Percentiles rank a stretch among this genome's conserved stretches.
These are phyloP conservation scores for Crocallis elinguaria DNA, from an alignment of 2,888 invertebrate genomes.

Conservation along the genomic window DNA sequence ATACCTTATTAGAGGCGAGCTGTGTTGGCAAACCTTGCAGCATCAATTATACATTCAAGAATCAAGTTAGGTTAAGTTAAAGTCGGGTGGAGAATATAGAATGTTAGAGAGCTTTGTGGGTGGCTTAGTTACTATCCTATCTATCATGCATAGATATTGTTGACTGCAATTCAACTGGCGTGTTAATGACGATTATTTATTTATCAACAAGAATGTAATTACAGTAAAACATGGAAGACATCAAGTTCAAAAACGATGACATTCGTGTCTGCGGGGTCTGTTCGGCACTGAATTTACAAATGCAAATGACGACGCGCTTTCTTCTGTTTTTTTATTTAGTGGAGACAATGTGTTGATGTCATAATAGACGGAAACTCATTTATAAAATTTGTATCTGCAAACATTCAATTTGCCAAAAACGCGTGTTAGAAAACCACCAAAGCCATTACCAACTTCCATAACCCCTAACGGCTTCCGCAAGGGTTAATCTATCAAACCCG, in stretches of 20 bases:
- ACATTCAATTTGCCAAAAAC: constrained; percentile 1
- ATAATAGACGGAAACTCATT: neutral
- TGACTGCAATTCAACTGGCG: too few relatives aligned
- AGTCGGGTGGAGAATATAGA: neutral
- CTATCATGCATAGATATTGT: neutral
- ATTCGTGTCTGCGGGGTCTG: too few relatives aligned
- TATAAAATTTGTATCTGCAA: neutral
- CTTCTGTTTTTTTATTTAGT: too few relatives aligned
- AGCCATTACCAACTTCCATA: neutral
- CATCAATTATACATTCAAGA: neutral
- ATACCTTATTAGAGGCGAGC: neutral
- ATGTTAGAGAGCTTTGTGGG: neutral
- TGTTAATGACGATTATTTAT: too few relatives aligned
- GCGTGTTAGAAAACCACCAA: neutral
- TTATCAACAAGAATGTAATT: too few relatives aligned
- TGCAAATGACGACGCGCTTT: too few relatives aligned
- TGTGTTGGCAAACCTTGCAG: neutral
- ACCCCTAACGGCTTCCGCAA: constrained; percentile 7
- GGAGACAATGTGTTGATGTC: too few relatives aligned
- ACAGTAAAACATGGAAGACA: too few relatives aligned
- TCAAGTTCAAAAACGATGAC: too few relatives aligned
- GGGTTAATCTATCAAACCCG: constrained; percentile 18
- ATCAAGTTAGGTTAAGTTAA: neutral
- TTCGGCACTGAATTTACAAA: too few relatives aligned
- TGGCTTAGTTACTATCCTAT: neutral